Evolutionary conservation across 2,113 vertebrate genomes (phyloP).

Genomic region (Nycticebus coucang): DNA sequence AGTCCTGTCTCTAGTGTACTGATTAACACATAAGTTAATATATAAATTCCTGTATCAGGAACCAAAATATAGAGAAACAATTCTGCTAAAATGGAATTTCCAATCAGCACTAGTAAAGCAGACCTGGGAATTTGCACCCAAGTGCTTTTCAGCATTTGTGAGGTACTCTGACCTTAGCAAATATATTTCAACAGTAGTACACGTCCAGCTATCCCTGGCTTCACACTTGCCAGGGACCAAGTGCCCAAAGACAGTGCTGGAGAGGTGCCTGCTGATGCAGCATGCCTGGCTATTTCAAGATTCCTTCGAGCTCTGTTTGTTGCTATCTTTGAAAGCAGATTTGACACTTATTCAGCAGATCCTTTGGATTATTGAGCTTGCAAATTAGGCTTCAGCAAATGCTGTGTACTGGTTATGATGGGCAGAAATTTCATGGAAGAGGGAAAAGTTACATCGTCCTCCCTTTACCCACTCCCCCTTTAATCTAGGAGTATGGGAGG

Average conservation of each 20-base stretch:
- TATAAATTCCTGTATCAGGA: not conserved
- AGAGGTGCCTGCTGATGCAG: slow-evolving; percentile 23
- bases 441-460: not conserved
- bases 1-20: not conserved
- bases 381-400: slow-evolving; percentile 70
- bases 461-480: not conserved
- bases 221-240: not conserved
- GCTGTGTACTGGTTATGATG: not conserved
- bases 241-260: not conserved
- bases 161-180: not conserved
- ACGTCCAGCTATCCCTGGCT: not conserved
- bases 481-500: not conserved
- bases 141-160: not conserved
- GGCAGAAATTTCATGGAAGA: slow-evolving; percentile 41
- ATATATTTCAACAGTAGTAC: fast-evolving
- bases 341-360: slow-evolving; percentile 70
- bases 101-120: not conserved
- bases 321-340: slow-evolving; percentile 72
- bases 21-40: not conserved
- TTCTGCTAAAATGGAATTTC: not conserved
- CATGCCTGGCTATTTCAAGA: slow-evolving; percentile 44
- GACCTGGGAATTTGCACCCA: not conserved
- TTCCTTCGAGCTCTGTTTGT: slow-evolving; percentile 46
- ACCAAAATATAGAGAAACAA: not conserved
- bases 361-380: slow-evolving; percentile 69